phyloP scores from a whole-genome alignment of 2,797 vertebrate genomes.

The Sus cebifrons region DNA sequence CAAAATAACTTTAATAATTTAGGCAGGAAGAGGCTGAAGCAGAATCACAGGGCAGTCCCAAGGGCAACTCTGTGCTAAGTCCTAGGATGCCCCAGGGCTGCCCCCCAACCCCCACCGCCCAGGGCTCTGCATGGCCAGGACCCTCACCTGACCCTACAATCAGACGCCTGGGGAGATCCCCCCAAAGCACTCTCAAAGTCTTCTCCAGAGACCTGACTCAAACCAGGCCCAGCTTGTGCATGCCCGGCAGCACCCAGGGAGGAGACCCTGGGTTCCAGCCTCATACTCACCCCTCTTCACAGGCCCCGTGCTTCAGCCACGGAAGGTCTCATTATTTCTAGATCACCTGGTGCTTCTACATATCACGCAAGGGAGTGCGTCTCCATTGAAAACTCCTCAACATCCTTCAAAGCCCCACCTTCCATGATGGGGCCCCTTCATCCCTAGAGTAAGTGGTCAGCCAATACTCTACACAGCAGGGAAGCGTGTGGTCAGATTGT shows the following conservation, averaged over 20 bases:
- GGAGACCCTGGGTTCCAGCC: accelerated
- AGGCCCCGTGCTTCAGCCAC: neutral
- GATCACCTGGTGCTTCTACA: neutral
- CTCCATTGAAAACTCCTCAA: neutral
- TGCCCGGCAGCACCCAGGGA: accelerated
- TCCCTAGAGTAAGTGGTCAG: neutral
- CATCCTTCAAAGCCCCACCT: neutral
- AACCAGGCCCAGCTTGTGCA: neutral
- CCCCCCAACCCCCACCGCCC: too few relatives aligned
- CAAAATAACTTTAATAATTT: neutral
- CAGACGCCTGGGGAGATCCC: accelerated
- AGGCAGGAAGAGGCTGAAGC: neutral
- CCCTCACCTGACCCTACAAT: neutral
- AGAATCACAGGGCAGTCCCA: neutral
- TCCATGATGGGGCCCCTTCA: neutral
- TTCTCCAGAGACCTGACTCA: neutral
- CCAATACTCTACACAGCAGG: neutral
- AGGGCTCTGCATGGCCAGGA: neutral
- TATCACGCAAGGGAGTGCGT: neutral
- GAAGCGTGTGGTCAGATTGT: neutral
- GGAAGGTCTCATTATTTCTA: neutral
- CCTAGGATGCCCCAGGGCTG: neutral
- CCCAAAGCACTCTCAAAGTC: neutral
- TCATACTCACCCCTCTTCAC: too few relatives aligned
- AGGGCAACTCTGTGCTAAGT: neutral